Conservation (phyloP, 2,113 vertebrate genomes). For the Alexandromys fortis region DNA sequence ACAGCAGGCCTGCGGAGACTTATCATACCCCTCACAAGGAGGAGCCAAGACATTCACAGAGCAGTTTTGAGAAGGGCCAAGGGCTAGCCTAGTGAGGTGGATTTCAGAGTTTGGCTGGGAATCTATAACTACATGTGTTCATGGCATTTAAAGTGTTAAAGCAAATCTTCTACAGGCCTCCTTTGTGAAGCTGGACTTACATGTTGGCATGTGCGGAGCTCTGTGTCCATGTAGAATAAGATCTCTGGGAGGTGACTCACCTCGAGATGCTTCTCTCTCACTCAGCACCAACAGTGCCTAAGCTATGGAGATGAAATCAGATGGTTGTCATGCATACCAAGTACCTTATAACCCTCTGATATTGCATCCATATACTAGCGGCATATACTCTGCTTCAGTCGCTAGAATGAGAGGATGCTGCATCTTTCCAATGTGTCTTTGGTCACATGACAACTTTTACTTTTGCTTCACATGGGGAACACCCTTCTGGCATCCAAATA, state of each 20-base stretch:
- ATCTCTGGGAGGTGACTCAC: neutral
- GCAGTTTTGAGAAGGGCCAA: neutral
- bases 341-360: neutral
- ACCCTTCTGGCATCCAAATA: neutral
- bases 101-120: conserved; percentile 17
- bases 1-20: neutral
- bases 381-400: neutral
- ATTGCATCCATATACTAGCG: neutral
- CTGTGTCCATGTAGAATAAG: neutral
- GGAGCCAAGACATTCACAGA: neutral
- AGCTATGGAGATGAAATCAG: neutral
- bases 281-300: neutral
- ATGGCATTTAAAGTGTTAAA: neutral
- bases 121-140: neutral
- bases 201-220: neutral
- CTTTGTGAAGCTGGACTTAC: conserved; percentile 15
- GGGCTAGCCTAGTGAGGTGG: neutral
- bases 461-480: neutral
- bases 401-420: neutral
- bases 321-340: neutral
- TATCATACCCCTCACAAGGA: neutral
- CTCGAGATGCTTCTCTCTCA: neutral
- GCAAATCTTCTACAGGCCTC: neutral
- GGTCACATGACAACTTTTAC: neutral
- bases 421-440: neutral